Evolutionary conservation across 2,797 vertebrate species (phyloP).

Genomic region (Lepidocolaptes lacrymiger): DNA sequence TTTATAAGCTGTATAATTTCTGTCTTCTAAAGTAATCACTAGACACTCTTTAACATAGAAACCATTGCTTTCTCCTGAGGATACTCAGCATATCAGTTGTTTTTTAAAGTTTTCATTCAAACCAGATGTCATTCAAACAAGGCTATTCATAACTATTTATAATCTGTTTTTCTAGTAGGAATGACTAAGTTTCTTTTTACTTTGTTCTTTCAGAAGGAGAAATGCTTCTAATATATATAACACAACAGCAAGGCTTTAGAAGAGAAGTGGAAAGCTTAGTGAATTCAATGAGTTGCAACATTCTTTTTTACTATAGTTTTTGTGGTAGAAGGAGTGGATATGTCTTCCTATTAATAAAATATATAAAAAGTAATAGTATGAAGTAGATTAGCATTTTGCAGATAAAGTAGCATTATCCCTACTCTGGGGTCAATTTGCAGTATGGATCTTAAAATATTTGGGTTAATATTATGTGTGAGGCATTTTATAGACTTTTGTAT

Average conservation of each 20-base stretch:
- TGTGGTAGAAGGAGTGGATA: background rate
- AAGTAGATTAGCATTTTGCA: background rate
- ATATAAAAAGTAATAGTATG: background rate
- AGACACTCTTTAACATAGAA: background rate
- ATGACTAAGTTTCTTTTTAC: background rate
- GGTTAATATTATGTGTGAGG: background rate
- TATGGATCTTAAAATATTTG: background rate
- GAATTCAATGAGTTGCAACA: background rate
- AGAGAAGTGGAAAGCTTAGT: background rate
- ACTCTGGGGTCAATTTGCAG: background rate
- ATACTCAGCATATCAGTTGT: background rate
- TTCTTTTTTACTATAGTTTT: background rate
- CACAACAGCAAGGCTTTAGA: background rate
- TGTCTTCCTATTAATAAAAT: background rate
- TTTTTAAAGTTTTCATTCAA: constrained; percentile 3
- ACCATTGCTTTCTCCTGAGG: background rate
- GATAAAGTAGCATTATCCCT: background rate
- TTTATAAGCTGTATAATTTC: background rate
- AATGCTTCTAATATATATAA: background rate
- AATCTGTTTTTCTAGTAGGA: background rate
- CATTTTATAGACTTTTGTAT: background rate
- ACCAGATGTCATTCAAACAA: background rate
- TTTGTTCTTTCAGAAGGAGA: background rate
- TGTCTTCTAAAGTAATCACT: background rate
- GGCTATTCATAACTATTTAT: background rate